Evolutionary conservation across 2,888 invertebrate species (phyloP).

Genomic region (Palloptera scutellata): DNA sequence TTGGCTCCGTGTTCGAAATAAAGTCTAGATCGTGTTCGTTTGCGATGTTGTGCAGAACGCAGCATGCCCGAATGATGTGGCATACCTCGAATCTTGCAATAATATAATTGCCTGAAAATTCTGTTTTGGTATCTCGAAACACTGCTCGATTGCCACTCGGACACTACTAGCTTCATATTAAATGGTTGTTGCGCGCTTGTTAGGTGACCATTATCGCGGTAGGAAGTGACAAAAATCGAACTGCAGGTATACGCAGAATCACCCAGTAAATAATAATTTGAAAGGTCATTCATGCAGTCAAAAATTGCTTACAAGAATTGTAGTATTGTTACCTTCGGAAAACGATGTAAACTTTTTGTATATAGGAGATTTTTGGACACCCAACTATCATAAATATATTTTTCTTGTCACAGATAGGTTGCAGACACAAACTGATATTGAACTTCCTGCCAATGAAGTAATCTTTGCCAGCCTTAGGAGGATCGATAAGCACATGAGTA

Average conservation of each 20-base stretch:
- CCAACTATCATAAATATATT: conserved; percentile 32
- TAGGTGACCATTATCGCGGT: conserved; percentile 21
- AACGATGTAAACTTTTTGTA: conserved; percentile 10
- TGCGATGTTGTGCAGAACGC: conserved; percentile 16
- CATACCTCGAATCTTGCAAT: conserved; percentile 23
- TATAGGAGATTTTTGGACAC: conserved; percentile 21
- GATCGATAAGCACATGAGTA: conserved; percentile 29
- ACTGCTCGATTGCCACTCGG: conserved; percentile 27
- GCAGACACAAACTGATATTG: conserved; percentile 22
- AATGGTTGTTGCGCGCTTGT: conserved; percentile 24
- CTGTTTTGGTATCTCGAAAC: conserved; percentile 9
- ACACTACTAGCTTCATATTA: conserved; percentile 32
- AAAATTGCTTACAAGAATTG: not conserved
- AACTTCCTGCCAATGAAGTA: conserved; percentile 31
- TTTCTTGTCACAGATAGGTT: conserved; percentile 32
- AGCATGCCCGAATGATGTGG: conserved; percentile 11
- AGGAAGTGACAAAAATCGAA: conserved; percentile 26
- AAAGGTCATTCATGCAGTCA: not conserved
- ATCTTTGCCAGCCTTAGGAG: conserved; percentile 20
- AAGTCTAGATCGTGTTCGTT: conserved; percentile 14
- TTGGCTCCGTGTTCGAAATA: not conserved
- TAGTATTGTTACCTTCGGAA: conserved; percentile 17
- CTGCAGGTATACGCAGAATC: conserved; percentile 33
- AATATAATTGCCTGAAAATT: conserved; percentile 19
- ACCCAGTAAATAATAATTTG: conserved; percentile 26